Conservation (phyloP, 2,113 vertebrate species). For the Hyaena hyaena region DNA sequence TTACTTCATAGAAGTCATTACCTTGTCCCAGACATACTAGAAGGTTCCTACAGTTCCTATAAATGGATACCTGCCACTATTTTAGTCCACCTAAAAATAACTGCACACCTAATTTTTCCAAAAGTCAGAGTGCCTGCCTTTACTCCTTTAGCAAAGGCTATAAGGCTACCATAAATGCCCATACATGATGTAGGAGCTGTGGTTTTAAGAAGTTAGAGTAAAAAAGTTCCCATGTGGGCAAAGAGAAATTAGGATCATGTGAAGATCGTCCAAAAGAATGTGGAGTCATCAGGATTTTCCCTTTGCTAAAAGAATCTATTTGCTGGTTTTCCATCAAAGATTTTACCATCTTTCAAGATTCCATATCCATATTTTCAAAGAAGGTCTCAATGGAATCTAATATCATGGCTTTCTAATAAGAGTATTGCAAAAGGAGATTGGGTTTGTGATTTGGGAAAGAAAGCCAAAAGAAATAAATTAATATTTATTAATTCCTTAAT, state of each 20-base stretch:
- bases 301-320: neutral
- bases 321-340: neutral
- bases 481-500: constrained; percentile 5
- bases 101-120: constrained; percentile 75
- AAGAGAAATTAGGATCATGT: neutral
- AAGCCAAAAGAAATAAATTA: neutral
- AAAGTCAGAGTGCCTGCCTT: constrained; percentile 58
- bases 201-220: neutral
- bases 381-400: neutral
- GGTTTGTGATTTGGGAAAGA: neutral
- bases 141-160: constrained; percentile 51
- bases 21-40: constrained; percentile 76
- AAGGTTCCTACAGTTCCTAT: constrained; percentile 77
- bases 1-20: constrained; percentile 81
- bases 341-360: neutral
- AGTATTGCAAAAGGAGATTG: neutral
- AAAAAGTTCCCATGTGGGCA: neutral
- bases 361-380: neutral
- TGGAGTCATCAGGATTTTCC: neutral
- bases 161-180: neutral
- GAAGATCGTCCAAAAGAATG: neutral
- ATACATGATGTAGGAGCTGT: neutral
- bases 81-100: constrained; percentile 84
- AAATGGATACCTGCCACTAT: constrained; percentile 82
- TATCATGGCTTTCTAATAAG: neutral